Conservation (phyloP, 2,888 invertebrate species). For the Dynastes tityus region DNA sequence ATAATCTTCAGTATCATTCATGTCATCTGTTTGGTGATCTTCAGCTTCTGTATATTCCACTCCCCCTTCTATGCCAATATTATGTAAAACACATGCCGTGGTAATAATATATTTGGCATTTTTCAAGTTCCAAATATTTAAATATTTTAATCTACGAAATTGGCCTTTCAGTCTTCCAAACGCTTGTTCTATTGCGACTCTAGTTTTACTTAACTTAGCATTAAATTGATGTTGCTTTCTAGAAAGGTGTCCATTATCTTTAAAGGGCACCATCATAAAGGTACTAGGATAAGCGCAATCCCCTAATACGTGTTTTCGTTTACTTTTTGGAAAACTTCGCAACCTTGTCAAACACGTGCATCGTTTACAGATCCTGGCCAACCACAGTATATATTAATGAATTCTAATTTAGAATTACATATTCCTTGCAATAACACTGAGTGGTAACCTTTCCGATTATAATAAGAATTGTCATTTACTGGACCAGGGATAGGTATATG, state of each 20-base stretch:
- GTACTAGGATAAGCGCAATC: slow-evolving; percentile 57
- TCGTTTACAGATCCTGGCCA: slow-evolving; percentile 60
- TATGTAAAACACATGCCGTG: too few relatives aligned
- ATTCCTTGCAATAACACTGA: neutral
- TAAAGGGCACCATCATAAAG: slow-evolving; percentile 60
- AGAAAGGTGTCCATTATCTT: slow-evolving; percentile 59
- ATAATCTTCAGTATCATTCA: too few relatives aligned
- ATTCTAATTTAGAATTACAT: neutral
- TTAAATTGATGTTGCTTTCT: slow-evolving; percentile 59
- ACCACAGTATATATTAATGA: slow-evolving; percentile 59
- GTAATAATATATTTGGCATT: too few relatives aligned
- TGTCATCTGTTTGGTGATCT: too few relatives aligned
- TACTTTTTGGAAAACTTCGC: slow-evolving; percentile 48
- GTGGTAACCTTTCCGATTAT: neutral
- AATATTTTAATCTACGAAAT: slow-evolving; percentile 59
- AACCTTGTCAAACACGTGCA: slow-evolving; percentile 56
- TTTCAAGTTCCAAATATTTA: slow-evolving; percentile 49
- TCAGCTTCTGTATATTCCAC: too few relatives aligned
- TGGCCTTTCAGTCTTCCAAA: slow-evolving; percentile 61
- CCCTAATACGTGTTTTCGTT: slow-evolving; percentile 51
- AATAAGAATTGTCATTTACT: neutral
- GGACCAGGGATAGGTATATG: slow-evolving; percentile 4
- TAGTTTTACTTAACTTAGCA: slow-evolving; percentile 56
- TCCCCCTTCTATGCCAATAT: too few relatives aligned
- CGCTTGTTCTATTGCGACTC: slow-evolving; percentile 60